phyloP scores from a whole-genome alignment of 2,113 vertebrate genomes.

The Poecile atricapillus region DNA sequence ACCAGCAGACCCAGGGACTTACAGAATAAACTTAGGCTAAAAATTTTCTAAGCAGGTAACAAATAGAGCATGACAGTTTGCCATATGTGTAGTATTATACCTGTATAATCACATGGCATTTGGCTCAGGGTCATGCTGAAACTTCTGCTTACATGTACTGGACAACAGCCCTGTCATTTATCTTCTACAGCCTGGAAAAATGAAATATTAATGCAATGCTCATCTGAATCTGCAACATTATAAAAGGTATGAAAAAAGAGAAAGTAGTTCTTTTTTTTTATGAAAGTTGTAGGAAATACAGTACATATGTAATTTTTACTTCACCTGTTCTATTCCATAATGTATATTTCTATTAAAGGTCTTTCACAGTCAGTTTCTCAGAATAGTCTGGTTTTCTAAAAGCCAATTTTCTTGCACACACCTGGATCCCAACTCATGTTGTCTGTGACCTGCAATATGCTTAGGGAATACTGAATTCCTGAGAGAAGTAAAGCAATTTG shows the following conservation, averaged over 20 bases:
- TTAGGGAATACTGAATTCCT: not conserved
- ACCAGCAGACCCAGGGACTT: not conserved
- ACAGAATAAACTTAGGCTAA: not conserved
- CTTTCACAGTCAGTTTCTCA: not conserved
- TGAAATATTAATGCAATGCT: not conserved
- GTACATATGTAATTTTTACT: not conserved
- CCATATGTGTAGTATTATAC: not conserved
- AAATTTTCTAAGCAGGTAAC: not conserved
- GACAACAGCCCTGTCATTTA: not conserved
- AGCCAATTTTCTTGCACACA: not conserved
- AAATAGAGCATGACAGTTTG: not conserved
- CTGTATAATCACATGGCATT: not conserved
- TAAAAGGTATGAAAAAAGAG: not conserved
- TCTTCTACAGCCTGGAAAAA: not conserved
- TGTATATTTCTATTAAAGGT: not conserved
- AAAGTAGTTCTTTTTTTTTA: not conserved
- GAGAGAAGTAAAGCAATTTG: not conserved
- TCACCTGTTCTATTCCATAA: not conserved
- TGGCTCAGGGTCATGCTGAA: not conserved
- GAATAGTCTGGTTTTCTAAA: not conserved
- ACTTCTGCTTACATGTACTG: not conserved
- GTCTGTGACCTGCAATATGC: not conserved
- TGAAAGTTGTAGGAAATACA: not conserved
- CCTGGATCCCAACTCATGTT: not conserved
- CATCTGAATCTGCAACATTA: not conserved